Evolutionary conservation across 1,140 invertebrate species (phyloP), one percentile per base, ranked within the genome.

Genomic region (Drosophila trapezifrons): DNA sequence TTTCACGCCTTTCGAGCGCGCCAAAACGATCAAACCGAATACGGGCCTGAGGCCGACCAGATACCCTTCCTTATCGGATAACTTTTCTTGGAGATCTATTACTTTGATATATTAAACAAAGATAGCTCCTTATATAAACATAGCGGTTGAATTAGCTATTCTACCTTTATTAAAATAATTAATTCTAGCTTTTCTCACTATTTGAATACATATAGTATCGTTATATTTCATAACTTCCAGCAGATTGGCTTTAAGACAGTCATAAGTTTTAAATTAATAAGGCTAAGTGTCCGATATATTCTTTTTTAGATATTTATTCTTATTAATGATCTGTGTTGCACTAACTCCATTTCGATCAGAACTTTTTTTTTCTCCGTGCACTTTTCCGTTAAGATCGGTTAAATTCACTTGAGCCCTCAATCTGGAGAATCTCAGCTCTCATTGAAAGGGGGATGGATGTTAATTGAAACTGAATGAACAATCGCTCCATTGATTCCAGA

Each of bases 1-100:
- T 86, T 86, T 86, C 83, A 86, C 83, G 79, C 82, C 79, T 83
- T 82, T 77, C 59, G 78, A 87, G 76, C 84, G 83, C 83, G 83
- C 83, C 83, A 87, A 87, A 87, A 86, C 35, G 66, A 45, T 66
- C 64, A 62, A 62, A 58, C 27, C 76, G 63, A 63, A 54, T 59
- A 59, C 37, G 58, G 57, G 42, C 45, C 64, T 40, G 9, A 17
- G 27, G 57, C 35, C 58, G 27, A 32, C 29, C 49, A 47, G 45
- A 67, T 67, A 74, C 69, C 54, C 76, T 76, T 37, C 9, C 4
- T 8, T 12, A 20, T 37, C 20, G 3, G 15, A 15, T 10, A 27
- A 17, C 15, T 29, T 17, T 51, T 6, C 4, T 25, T 27, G 25
- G n/a, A 27, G 15, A 27, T 27, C 12, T 13, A 2, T 4, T 32